phyloP scores from a whole-genome alignment of 2,113 vertebrate species.

The Hiodon tergisus region DNA sequence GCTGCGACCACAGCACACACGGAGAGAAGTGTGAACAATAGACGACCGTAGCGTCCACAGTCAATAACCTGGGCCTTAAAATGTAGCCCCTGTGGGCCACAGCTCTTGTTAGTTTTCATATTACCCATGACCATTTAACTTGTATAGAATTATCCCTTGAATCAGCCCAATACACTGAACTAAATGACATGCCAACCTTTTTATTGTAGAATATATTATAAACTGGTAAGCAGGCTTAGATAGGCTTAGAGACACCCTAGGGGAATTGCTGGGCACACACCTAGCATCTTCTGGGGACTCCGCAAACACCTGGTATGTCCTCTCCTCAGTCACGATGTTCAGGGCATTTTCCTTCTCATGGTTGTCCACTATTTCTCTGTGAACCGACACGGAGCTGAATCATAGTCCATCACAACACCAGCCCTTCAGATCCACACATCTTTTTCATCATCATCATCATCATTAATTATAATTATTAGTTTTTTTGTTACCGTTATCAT shows the following conservation, averaged over 20 bases:
- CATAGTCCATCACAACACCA: not conserved
- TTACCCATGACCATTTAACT: no score
- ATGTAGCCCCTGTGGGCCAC: no score
- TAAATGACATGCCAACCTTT: not conserved
- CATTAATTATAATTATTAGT: no score
- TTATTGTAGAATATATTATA: not conserved
- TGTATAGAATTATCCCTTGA: no score
- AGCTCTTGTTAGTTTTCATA: no score
- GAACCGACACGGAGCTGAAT: constrained; percentile 8
- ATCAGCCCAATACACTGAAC: no score
- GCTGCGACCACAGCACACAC: constrained; percentile 47
- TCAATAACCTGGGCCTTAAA: no score
- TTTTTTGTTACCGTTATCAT: no score
- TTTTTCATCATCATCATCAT: not conserved
- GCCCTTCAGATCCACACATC: not conserved
- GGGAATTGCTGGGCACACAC: constrained; percentile 40
- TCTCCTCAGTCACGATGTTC: constrained; percentile 82
- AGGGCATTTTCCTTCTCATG: constrained; percentile 89
- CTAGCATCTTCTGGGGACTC: constrained; percentile 90
- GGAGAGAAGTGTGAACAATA: not conserved
- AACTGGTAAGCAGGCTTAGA: not conserved
- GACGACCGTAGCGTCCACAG: no score
- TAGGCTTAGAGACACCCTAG: not conserved
- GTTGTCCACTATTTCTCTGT: constrained; percentile 85
- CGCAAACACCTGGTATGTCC: constrained; percentile 85